Evolutionary conservation across 2,797 vertebrate genomes (phyloP), one percentile per base, ranked within the genome.

Genomic region (Acipenser oxyrinchus): DNA sequence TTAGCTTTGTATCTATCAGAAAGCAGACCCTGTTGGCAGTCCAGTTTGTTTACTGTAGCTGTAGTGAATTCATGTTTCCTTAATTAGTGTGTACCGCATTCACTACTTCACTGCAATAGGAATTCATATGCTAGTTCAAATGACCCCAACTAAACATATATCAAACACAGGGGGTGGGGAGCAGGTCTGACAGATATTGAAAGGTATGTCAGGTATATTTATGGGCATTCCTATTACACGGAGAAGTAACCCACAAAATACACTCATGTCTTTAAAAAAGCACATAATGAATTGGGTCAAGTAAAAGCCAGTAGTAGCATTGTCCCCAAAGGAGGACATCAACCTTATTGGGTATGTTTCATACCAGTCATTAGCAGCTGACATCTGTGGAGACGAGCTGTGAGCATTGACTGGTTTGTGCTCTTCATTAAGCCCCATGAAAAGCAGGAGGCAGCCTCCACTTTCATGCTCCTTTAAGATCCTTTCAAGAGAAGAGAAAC

Each of bases 341-440:
- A 50, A 11, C 49, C 64, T 37, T 67, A 18, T 50, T 37, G 23
- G 10, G 63, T 13, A 66, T 66, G 62, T 77, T 87, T 87, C 86
- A 88, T 76, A 74, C 51, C 78, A 71, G 81, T 87, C 84, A 90
- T 91, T 89, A 90, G 84, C 74, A 58, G 79, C 79, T 81, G 76
- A 78, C 76, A 81, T 84, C 78, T 78, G 63, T 70, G 66, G 67
- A 58, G 61, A 70, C 67, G 66, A 76, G 76, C 80, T 50, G 6
- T n/a, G 48, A 50, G 49, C 48, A 49, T 51, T 51, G 13, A n/a
- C 48, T 60, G 69, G 78, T 71, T 72, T 78, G 72, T 48, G 76
- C 69, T 69, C 77, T 80, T 82, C 78, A 76, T 81, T 83, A 79
- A 75, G 69, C 78, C 73, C 66, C 49, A 72, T 82, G 74, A 83